Conservation (phyloP, 2,113 vertebrate species). For the Rhynchomys soricoides region DNA sequence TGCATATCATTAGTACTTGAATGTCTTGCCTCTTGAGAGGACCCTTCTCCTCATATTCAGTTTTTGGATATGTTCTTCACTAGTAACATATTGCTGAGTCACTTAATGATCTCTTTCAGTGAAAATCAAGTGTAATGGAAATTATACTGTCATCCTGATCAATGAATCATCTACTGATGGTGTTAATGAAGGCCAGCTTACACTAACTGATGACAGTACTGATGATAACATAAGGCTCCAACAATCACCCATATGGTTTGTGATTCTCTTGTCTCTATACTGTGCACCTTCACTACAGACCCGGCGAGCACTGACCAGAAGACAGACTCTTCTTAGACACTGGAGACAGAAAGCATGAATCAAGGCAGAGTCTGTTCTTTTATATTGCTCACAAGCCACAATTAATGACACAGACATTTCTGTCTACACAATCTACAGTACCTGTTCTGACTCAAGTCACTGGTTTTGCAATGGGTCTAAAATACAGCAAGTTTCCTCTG, state of each 20-base stretch:
- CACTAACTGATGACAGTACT: not conserved
- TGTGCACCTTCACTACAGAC: not conserved
- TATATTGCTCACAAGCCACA: not conserved
- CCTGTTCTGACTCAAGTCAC: not conserved
- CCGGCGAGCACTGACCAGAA: not conserved
- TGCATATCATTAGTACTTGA: not conserved
- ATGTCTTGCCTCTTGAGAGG: not conserved
- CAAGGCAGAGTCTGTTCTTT: not conserved
- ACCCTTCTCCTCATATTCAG: not conserved
- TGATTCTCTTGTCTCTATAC: not conserved
- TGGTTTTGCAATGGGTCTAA: not conserved
- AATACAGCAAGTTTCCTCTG: not conserved
- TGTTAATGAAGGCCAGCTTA: not conserved
- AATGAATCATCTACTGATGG: constrained; percentile 8
- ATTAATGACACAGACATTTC: not conserved
- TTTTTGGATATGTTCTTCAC: not conserved
- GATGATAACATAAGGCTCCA: not conserved
- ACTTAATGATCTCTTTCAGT: not conserved
- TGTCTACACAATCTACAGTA: not conserved
- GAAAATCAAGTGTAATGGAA: constrained; percentile 24
- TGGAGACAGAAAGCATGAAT: not conserved
- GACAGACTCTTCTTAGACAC: not conserved
- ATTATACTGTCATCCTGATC: constrained; percentile 14
- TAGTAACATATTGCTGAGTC: constrained; percentile 23
- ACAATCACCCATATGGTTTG: not conserved